These are phyloP conservation scores for Thunnus maccoyii DNA, from an alignment of 2,113 vertebrate species.

Conservation along the genomic window DNA sequence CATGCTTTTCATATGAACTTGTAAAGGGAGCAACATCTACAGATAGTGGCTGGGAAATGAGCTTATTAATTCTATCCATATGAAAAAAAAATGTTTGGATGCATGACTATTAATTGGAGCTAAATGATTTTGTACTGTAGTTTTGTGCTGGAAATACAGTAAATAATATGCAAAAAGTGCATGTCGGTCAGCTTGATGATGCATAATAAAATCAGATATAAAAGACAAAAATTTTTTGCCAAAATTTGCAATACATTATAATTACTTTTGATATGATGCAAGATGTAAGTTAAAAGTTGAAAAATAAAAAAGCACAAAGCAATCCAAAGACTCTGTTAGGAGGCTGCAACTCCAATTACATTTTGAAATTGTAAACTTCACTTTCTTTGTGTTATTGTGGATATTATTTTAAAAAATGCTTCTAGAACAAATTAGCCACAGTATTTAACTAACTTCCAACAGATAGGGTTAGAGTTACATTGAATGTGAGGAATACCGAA, in stretches of 20 bases:
- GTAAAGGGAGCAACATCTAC: not conserved
- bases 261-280: constrained; percentile 2
- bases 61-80: not conserved
- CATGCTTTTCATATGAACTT: constrained; percentile 9
- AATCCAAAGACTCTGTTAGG: not conserved
- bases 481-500: constrained; percentile 8
- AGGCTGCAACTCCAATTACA: not conserved
- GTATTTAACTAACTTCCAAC: constrained; percentile 5
- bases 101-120: not conserved
- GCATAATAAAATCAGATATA: not conserved
- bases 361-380: constrained; percentile 10
- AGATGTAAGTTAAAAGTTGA: not conserved
- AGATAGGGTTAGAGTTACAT: not conserved
- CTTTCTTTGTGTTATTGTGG: not conserved
- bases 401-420: constrained; percentile 19
- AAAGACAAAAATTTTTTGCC: too few relatives aligned
- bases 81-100: not conserved
- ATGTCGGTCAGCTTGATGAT: not conserved
- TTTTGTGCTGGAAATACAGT: not conserved
- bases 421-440: constrained; percentile 14
- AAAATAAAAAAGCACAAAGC: not conserved
- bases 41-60: too few relatives aligned
- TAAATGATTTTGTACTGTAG: not conserved
- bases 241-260: not conserved
- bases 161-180: not conserved